Evolutionary conservation across 1,140 invertebrate genomes (phyloP).

Genomic region (Trachymyrmex septentrionalis): DNA sequence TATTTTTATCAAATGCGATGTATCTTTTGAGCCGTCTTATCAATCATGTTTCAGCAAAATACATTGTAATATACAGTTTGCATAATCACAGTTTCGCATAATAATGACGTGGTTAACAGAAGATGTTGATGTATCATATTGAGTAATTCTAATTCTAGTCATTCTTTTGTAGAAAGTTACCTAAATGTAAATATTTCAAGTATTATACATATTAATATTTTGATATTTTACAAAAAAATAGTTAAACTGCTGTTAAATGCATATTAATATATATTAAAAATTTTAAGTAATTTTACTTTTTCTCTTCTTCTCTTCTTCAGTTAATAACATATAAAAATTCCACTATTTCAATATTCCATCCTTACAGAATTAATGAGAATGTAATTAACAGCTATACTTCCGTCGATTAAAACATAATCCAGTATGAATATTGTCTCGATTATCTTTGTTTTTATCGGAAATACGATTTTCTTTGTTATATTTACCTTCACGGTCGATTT

Average conservation of each 20-base stretch:
- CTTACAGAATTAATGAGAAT: not conserved
- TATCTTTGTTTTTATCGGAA: slow-evolving; percentile 20
- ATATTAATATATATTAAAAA: not conserved
- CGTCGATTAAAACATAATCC: not conserved
- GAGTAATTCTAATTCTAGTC: not conserved
- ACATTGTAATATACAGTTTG: not conserved
- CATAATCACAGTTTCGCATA: not conserved
- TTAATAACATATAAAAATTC: not conserved
- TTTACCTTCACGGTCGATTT: slow-evolving; percentile 54
- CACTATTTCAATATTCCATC: not conserved
- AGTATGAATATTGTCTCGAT: slow-evolving; percentile 35
- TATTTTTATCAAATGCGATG: slow-evolving; percentile 12
- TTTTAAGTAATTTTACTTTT: slow-evolving; percentile 5
- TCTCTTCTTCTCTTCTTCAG: not conserved
- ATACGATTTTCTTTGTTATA: slow-evolving; percentile 5
- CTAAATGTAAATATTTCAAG: not conserved
- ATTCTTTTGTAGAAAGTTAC: not conserved
- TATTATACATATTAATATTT: not conserved
- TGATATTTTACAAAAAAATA: not conserved
- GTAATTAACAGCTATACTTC: not conserved
- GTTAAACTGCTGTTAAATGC: not conserved
- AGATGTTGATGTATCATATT: not conserved
- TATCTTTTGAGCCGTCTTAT: not conserved
- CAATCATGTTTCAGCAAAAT: not conserved
- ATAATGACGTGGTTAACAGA: slow-evolving; percentile 14